Conservation (phyloP, 2,113 vertebrate genomes). For the Tenebrosternarchus preto region DNA sequence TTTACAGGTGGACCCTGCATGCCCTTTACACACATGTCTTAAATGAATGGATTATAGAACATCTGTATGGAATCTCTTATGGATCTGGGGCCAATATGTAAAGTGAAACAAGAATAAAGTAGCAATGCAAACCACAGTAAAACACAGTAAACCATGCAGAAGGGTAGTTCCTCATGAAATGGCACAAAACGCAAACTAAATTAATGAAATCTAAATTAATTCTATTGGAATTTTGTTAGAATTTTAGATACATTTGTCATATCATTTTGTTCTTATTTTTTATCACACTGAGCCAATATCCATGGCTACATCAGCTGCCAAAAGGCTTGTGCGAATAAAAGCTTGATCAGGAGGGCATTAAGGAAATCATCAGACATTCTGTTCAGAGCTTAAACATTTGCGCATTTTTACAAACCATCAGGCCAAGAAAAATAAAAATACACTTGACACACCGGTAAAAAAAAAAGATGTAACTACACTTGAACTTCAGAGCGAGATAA, state of each 20-base stretch:
- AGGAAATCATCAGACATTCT: conserved; percentile 6
- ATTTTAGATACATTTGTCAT: too few species aligned
- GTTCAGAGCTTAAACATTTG: background rate
- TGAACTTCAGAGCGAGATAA: background rate
- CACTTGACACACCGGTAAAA: conserved; percentile 9
- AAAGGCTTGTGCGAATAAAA: background rate
- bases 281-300: background rate
- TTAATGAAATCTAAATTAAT: background rate
- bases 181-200: background rate
- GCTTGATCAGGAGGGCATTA: conserved; percentile 35
- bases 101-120: too few species aligned
- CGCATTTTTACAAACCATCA: conserved; percentile 24
- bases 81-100: too few species aligned
- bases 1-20: background rate
- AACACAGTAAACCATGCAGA: too few species aligned
- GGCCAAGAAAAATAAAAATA: conserved; percentile 7
- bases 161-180: background rate
- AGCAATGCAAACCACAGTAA: too few species aligned
- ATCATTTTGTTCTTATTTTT: too few species aligned
- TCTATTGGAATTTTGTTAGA: too few species aligned
- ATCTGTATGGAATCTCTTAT: too few species aligned
- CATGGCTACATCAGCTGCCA: background rate
- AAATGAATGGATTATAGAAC: too few species aligned
- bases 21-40: too few species aligned
- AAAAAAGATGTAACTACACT: conserved; percentile 1